These are phyloP conservation scores for Drosophila ironensis DNA, from an alignment of 1,140 invertebrate species.

Conservation along the genomic window DNA sequence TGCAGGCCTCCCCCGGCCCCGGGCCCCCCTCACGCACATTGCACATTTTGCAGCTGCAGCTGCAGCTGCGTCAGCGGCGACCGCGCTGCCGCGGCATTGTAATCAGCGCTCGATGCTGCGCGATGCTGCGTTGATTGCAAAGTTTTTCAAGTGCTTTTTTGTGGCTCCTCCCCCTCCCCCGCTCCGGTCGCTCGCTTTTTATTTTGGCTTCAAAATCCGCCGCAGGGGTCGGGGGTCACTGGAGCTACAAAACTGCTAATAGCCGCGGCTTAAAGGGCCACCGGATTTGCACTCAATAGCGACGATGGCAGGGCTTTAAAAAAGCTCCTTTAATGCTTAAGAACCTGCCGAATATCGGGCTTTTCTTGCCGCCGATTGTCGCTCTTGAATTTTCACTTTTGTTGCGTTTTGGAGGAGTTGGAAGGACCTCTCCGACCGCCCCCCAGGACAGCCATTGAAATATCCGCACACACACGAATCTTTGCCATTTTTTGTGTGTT, in stretches of 20 bases:
- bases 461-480: too few relatives aligned
- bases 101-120: slow-evolving; percentile 51
- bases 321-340: too few relatives aligned
- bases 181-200: background rate
- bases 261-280: background rate
- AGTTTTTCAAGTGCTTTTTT: slow-evolving; percentile 70
- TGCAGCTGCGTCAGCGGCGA: background rate
- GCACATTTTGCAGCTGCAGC: slow-evolving; percentile 51
- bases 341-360: too few relatives aligned
- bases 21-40: slow-evolving; percentile 63
- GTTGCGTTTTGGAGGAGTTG: too few relatives aligned
- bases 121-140: slow-evolving; percentile 75
- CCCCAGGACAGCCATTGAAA: too few relatives aligned
- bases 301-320: background rate
- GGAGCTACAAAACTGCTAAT: background rate
- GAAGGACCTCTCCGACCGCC: too few relatives aligned
- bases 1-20: background rate
- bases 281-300: background rate
- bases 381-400: too few relatives aligned
- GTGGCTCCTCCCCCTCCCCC: background rate
- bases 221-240: background rate
- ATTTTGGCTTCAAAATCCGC: background rate
- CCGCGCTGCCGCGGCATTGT: slow-evolving; percentile 54
- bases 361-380: too few relatives aligned
- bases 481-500: too few relatives aligned